Base-by-base conservation (phyloP, 2,888 invertebrate genomes). In the Laothoe populi region DNA sequence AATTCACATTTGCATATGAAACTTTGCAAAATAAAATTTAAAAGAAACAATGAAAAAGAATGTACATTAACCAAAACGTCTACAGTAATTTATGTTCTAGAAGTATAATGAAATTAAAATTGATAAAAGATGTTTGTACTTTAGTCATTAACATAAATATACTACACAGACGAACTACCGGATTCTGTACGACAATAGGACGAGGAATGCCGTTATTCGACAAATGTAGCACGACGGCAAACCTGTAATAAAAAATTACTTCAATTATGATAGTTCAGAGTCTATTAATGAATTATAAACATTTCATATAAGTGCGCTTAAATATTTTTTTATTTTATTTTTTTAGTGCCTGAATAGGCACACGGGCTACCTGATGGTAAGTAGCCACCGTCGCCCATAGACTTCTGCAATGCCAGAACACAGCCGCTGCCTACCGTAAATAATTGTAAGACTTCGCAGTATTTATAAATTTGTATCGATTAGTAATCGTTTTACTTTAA, bases 221-320 rank as follows among this genome's bases (percentile, higher is more conserved):
- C 86, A 84, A 63, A 78, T 60, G 69, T 75, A 75, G 69, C 66
- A 68, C 61, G 74, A 72, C 70, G 74, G 71, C 65, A 75, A 73
- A 79, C 81, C 91, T 91, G 92, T 70, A 92, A 91, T 82, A 87
- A 86, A 35, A 53, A 38, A 13, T 31, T 53, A 11, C 4, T 35
- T 53, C 11, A 23, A 7, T 24, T 46, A 46, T 11, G 2, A 5
- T 24, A 46, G 0, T 46, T 23, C 13, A 38, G 13, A 13, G 13
- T 10, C 1, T 35, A 35, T 35, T 35, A 35, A 35, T 1, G 35
- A 35, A 35, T 8, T 35, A 10, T 10, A 35, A 35, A 2, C 26
- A 26, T 26, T 26, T 4, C 26, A 26, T 2, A 26, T 26, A n/a
- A n/a, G n/a, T n/a, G n/a, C n/a, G n/a, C n/a, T n/a, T n/a, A n/a